Evolutionary conservation across 2,888 invertebrate genomes (phyloP).

Genomic region (Melieria picta): DNA sequence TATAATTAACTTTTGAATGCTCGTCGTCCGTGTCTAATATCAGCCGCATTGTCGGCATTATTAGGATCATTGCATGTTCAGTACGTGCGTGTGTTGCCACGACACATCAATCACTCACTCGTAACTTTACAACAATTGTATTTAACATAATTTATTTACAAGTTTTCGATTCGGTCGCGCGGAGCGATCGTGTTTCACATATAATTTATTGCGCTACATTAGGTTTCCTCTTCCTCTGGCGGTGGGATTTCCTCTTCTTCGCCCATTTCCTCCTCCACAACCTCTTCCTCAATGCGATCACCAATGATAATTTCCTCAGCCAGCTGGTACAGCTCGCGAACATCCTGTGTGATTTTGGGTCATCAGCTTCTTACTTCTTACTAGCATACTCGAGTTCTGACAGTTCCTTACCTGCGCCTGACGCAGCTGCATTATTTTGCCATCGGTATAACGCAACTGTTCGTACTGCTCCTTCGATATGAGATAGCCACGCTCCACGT

Average conservation of each 20-base stretch:
- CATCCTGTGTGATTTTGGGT: constrained; percentile 65
- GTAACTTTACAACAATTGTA: too few species aligned
- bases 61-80: too few species aligned
- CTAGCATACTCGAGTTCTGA: neutral
- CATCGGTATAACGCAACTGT: constrained; percentile 69
- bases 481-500: constrained; percentile 66
- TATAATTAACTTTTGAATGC: too few species aligned
- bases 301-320: constrained; percentile 72
- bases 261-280: constrained; percentile 37
- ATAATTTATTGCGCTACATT: neutral
- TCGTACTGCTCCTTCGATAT: constrained; percentile 69
- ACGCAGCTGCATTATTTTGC: constrained; percentile 68
- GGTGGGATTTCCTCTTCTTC: constrained; percentile 40
- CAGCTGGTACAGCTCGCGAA: constrained; percentile 71
- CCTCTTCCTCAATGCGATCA: constrained; percentile 46
- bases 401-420: constrained; percentile 66
- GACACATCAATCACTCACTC: too few species aligned
- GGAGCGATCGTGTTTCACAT: neutral
- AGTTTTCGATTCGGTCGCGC: too few species aligned
- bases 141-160: too few species aligned
- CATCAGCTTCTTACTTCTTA: too few species aligned
- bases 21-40: too few species aligned
- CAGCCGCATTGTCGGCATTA: too few species aligned
- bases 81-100: too few species aligned
- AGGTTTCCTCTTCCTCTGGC: neutral